phyloP scores from a whole-genome alignment of 2,888 invertebrate genomes.

The Boloria euphrosyne region DNA sequence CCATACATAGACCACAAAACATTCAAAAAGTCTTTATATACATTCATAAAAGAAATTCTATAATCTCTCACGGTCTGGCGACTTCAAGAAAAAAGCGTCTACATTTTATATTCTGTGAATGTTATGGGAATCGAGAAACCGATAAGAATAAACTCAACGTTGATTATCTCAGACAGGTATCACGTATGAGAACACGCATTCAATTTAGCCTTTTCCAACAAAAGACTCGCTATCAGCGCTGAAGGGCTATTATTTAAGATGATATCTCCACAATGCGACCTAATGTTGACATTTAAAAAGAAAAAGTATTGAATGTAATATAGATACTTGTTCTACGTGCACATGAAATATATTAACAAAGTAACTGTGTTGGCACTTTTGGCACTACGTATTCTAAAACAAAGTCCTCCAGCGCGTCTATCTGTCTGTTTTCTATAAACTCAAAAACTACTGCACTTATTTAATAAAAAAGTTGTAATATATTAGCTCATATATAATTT shows the following conservation, averaged over 20 bases:
- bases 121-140: conserved; percentile 17
- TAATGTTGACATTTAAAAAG: conserved; percentile 16
- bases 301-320: no score
- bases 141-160: conserved; percentile 24
- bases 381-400: no score
- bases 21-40: neutral
- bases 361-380: no score
- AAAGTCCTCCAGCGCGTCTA: no score
- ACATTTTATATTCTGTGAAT: conserved; percentile 15
- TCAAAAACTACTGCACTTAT: no score
- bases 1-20: no score
- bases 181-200: conserved; percentile 30
- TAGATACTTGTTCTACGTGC: no score
- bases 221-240: conserved; percentile 29
- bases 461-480: no score
- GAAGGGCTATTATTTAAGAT: conserved; percentile 30
- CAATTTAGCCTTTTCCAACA: conserved; percentile 27
- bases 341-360: no score
- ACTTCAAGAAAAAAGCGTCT: neutral
- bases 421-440: no score
- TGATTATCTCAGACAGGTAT: conserved; percentile 29
- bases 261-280: conserved; percentile 21
- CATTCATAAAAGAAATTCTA: conserved; percentile 6
- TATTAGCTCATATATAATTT: no score
- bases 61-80: conserved; percentile 1